Conservation (phyloP, 2,888 invertebrate species). For the Synanthedon vespiformis region DNA sequence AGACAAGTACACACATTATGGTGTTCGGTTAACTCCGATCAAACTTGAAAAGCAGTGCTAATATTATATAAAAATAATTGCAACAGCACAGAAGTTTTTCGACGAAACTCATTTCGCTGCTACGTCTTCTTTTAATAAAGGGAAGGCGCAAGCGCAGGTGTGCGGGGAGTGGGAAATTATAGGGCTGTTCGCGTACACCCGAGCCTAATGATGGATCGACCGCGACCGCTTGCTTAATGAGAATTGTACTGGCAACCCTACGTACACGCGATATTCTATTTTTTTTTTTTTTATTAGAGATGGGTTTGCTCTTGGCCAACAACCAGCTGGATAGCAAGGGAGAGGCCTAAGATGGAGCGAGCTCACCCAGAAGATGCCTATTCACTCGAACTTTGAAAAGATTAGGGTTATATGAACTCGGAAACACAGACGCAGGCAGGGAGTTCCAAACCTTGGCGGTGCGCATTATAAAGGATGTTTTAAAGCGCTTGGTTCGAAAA, state of each 20-base stretch:
- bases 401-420: too few species aligned
- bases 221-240: conserved; percentile 43
- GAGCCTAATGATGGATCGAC: conserved; percentile 57
- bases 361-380: too few species aligned
- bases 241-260: conserved; percentile 51
- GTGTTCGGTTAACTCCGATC: background rate
- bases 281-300: too few species aligned
- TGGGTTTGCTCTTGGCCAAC: too few species aligned
- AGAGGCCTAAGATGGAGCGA: too few species aligned
- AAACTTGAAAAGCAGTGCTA: background rate
- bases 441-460: too few species aligned
- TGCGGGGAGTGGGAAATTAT: conserved; percentile 47
- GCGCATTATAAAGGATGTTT: too few species aligned
- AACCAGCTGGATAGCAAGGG: too few species aligned
- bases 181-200: conserved; percentile 49
- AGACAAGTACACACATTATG: background rate
- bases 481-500: too few species aligned
- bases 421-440: too few species aligned
- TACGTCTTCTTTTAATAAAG: conserved; percentile 53
- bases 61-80: conserved; percentile 1
- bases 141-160: conserved; percentile 16
- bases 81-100: conserved; percentile 22
- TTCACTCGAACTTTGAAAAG: too few species aligned
- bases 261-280: conserved; percentile 7
- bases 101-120: conserved; percentile 43